Conservation (phyloP, 2,888 invertebrate species). For the Vanessa cardui region DNA sequence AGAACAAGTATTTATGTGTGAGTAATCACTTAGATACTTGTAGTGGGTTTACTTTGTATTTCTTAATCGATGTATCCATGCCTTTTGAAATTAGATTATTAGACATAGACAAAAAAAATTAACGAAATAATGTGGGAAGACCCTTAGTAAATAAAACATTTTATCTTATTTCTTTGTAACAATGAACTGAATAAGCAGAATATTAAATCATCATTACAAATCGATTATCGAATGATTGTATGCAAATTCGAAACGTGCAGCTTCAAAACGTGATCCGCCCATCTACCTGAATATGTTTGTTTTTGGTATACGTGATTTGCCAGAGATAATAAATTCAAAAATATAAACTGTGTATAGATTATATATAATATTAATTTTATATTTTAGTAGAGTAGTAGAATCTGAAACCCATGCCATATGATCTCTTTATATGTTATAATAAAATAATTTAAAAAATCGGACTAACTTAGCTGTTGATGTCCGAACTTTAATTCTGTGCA, state of each 20-base stretch:
- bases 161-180: background rate
- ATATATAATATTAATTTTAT: background rate
- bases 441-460: too few species aligned
- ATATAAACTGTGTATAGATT: background rate
- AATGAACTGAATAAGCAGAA: constrained; percentile 1
- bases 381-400: too few species aligned
- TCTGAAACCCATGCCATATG: too few species aligned
- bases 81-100: background rate
- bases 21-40: constrained; percentile 14
- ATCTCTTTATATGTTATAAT: too few species aligned
- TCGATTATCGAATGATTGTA: constrained; percentile 28
- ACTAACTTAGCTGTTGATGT: too few species aligned
- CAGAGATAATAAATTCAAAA: constrained; percentile 13
- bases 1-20: constrained; percentile 22
- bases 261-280: constrained; percentile 31
- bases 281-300: constrained; percentile 31
- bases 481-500: too few species aligned
- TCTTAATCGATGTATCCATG: background rate
- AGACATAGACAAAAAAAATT: background rate
- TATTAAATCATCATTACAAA: constrained; percentile 17
- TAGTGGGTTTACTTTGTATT: background rate
- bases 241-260: constrained; percentile 32
- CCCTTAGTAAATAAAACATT: background rate
- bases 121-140: background rate
- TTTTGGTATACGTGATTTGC: constrained; percentile 26